Evolutionary conservation across 2,888 invertebrate species (phyloP).

Genomic region (Bhutanitis thaidina): DNA sequence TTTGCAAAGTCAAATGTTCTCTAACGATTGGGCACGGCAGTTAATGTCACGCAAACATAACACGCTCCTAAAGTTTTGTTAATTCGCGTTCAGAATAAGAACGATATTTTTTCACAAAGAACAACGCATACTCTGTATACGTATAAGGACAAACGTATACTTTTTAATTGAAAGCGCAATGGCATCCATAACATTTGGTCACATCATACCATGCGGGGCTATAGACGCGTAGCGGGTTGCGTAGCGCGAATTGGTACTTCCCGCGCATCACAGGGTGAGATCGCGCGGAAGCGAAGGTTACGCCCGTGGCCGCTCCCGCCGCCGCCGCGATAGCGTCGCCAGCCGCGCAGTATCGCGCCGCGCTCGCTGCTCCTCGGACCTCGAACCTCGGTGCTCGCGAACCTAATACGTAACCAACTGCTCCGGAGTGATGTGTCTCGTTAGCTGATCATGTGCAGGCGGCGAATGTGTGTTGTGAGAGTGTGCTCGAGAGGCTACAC

Average conservation of each 20-base stretch:
- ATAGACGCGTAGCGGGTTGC: conserved; percentile 22
- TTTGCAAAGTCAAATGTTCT: conserved; percentile 63
- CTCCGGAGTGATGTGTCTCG: conserved; percentile 55
- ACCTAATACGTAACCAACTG: conserved; percentile 27
- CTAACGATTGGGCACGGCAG: conserved; percentile 67
- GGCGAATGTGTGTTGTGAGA: conserved; percentile 60
- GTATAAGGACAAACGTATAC: not conserved
- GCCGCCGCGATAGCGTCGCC: conserved; percentile 49
- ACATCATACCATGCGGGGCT: not conserved
- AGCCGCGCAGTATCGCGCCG: conserved; percentile 65
- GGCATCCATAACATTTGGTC: not conserved
- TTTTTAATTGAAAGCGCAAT: not conserved
- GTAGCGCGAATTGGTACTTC: conserved; percentile 38
- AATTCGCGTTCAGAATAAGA: not conserved
- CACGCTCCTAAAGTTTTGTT: conserved; percentile 30
- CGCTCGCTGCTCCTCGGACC: conserved; percentile 66
- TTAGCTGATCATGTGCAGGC: conserved; percentile 61
- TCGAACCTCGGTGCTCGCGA: conserved; percentile 38
- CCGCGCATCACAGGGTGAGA: conserved; percentile 62
- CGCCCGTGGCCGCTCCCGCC: conserved; percentile 74
- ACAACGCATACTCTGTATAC: not conserved
- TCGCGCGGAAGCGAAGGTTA: conserved; percentile 71
- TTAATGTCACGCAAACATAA: conserved; percentile 56
- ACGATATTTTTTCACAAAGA: not conserved
- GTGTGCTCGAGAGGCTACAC: conserved; percentile 59